Percentiles rank a stretch among this genome's conserved stretches.
These are phyloP conservation scores for Brachionus sp. DNA, from an alignment of 1,140 invertebrate species.

Conservation along the genomic window DNA sequence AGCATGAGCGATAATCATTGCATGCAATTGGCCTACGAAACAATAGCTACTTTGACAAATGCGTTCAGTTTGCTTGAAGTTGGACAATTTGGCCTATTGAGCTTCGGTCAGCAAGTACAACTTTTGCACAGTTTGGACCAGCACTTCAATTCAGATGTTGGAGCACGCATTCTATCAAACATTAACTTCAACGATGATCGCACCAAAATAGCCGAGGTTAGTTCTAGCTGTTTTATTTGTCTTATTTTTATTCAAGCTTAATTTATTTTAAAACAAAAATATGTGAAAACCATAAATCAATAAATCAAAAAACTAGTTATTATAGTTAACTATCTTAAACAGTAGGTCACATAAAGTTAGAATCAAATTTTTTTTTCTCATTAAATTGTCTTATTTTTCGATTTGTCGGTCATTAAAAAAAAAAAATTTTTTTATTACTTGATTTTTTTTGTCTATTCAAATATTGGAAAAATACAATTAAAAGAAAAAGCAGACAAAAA, in stretches of 20 bases:
- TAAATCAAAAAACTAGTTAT: no score
- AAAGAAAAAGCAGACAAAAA: no score
- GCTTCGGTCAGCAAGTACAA: conserved; percentile 34
- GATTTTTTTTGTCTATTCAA: no score
- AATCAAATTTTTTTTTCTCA: no score
- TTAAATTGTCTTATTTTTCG: no score
- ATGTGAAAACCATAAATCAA: no score
- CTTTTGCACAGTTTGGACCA: background rate
- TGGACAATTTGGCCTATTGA: conserved; percentile 43
- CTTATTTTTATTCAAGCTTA: background rate
- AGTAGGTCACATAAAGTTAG: no score
- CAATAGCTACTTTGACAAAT: conserved; percentile 15
- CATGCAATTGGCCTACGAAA: conserved; percentile 46
- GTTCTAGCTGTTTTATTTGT: background rate
- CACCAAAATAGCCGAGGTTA: conserved; percentile 37
- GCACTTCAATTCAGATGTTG: conserved; percentile 14
- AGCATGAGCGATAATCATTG: conserved; percentile 64
- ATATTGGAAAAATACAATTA: no score
- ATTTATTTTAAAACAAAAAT: no score
- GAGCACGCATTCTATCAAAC: background rate
- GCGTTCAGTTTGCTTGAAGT: conserved; percentile 26
- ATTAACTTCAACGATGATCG: conserved; percentile 16
- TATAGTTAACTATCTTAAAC: no score
- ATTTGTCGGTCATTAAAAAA: no score
- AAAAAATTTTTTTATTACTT: no score